Percentiles rank a stretch among this genome's conserved stretches.
Evolutionary conservation across 2,888 invertebrate genomes (phyloP).

Genomic region (Perdita meconis): DNA sequence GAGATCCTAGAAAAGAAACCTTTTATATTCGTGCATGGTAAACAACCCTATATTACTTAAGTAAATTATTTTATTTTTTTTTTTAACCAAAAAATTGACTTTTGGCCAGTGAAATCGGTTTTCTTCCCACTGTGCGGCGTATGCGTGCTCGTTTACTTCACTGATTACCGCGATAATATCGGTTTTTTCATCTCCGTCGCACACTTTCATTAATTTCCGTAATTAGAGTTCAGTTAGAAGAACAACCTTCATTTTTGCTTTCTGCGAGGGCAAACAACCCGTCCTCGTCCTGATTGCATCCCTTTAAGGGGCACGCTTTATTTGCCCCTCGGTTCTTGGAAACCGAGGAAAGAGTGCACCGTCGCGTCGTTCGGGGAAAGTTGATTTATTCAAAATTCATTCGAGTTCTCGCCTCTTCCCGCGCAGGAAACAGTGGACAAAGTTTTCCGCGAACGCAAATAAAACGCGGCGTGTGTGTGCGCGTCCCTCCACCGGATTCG

Average conservation of each 20-base stretch:
- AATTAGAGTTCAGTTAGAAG: conserved; percentile 31
- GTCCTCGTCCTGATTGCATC: conserved; percentile 8
- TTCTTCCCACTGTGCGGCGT: not conserved
- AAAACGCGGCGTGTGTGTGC: not conserved
- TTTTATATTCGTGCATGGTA: no score
- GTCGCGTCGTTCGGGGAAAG: not conserved
- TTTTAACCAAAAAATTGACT: no score
- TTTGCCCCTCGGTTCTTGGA: conserved; percentile 1
- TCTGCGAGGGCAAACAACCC: not conserved
- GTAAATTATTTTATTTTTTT: not conserved
- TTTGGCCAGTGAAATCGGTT: no score
- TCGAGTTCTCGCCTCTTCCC: not conserved
- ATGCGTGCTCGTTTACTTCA: not conserved
- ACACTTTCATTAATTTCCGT: conserved; percentile 34
- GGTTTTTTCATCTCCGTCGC: not conserved
- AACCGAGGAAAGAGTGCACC: conserved; percentile 32
- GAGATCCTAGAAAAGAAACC: no score
- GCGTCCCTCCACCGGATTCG: conserved; percentile 13
- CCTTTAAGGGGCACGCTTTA: conserved; percentile 14
- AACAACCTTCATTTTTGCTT: conserved; percentile 11
- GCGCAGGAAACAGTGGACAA: not conserved
- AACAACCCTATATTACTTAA: not conserved
- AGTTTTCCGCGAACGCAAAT: not conserved
- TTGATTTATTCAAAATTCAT: not conserved
- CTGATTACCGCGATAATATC: not conserved